Conservation (phyloP, 2,113 vertebrate species). For the Raja brachyura region DNA sequence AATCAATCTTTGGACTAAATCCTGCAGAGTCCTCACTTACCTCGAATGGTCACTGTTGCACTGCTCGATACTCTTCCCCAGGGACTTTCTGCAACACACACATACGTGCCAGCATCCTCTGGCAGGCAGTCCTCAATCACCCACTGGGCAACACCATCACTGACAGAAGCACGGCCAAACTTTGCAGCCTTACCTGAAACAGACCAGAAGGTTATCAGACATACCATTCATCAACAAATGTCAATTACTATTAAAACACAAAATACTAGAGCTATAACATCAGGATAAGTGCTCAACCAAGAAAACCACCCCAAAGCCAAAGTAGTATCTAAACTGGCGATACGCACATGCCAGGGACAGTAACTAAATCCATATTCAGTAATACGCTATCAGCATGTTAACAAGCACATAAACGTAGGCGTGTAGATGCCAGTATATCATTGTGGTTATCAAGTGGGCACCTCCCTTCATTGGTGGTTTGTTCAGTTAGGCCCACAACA, state of each 20-base stretch:
- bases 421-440: no score
- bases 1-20: neutral
- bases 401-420: no score
- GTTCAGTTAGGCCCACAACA: no score
- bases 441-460: no score
- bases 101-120: constrained; percentile 61
- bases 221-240: neutral
- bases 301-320: no score
- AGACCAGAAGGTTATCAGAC: neutral
- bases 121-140: constrained; percentile 58
- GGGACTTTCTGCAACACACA: constrained; percentile 56
- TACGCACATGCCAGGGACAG: no score
- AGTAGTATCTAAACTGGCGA: no score
- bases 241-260: neutral
- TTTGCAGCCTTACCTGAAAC: constrained; percentile 52
- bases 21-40: constrained; percentile 36
- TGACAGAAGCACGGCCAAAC: constrained; percentile 51
- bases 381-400: no score
- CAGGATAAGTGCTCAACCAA: no score
- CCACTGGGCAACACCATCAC: constrained; percentile 45
- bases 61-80: constrained; percentile 58
- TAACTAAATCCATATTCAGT: no score
- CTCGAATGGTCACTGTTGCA: constrained; percentile 54
- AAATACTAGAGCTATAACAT: no score
- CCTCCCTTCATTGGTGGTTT: no score